Conservation (phyloP, 2,113 vertebrate genomes). For the Enhydra lutris region DNA sequence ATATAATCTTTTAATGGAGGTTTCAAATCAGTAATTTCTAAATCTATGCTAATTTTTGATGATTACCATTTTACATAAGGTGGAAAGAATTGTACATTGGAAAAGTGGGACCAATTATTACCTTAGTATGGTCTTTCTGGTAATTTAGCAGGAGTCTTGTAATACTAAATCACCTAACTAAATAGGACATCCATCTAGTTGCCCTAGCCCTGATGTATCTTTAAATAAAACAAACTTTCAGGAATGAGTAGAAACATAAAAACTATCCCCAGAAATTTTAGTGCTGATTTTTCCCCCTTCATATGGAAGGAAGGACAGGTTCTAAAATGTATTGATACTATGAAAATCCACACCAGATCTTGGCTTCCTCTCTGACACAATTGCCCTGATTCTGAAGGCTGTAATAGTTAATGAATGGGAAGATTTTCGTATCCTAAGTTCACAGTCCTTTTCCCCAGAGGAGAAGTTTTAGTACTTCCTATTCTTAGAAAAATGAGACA, state of each 20-base stretch:
- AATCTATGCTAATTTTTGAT: slow-evolving; percentile 36
- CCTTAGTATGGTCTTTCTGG: slow-evolving; percentile 15
- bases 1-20: slow-evolving; percentile 26
- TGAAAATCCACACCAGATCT: slow-evolving; percentile 42
- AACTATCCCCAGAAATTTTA: slow-evolving; percentile 12
- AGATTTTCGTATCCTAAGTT: slow-evolving; percentile 52
- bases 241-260: slow-evolving; percentile 20
- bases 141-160: neutral
- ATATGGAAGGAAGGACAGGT: neutral
- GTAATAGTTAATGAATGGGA: neutral
- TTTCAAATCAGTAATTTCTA: slow-evolving; percentile 38
- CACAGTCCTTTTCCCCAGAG: slow-evolving; percentile 35
- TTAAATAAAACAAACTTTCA: slow-evolving; percentile 49
- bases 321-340: neutral
- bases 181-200: slow-evolving; percentile 6
- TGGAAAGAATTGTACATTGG: neutral
- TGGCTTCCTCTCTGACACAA: slow-evolving; percentile 29
- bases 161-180: slow-evolving; percentile 29
- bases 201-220: neutral
- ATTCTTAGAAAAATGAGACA: slow-evolving; percentile 62
- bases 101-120: slow-evolving; percentile 8
- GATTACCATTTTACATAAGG: neutral
- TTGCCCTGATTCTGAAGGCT: slow-evolving; percentile 2
- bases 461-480: slow-evolving; percentile 51
- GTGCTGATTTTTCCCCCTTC: neutral